Percentiles rank a stretch among this genome's conserved stretches.
Conservation (phyloP, 2,113 vertebrate species). For the Zapus hudsonius region DNA sequence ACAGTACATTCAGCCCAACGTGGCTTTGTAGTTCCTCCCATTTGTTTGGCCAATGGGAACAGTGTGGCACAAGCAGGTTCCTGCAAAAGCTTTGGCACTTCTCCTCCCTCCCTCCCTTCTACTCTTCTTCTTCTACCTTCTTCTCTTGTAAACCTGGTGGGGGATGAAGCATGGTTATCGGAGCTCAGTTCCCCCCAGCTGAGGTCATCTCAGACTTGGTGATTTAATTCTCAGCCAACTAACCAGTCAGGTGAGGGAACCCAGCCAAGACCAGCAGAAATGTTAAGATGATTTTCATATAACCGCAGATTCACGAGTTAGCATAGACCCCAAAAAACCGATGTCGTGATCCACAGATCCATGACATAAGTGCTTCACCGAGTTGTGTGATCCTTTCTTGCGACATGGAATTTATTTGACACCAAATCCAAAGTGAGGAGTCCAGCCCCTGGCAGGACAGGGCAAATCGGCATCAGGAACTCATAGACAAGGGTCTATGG, state of each 20-base stretch:
- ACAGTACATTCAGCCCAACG: not conserved
- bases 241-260: not conserved
- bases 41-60: not conserved
- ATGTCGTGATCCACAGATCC: not conserved
- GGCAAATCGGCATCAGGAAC: not conserved
- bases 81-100: not conserved
- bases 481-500: too few species aligned
- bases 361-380: not conserved
- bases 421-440: not conserved
- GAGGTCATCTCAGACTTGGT: not conserved
- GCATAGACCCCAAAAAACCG: not conserved
- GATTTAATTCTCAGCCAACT: not conserved
- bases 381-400: not conserved
- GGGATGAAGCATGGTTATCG: not conserved
- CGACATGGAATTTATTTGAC: not conserved
- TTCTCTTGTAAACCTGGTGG: not conserved
- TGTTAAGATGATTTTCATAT: not conserved
- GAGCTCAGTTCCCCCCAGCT: not conserved
- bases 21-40: not conserved
- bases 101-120: not conserved
- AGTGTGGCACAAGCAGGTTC: not conserved
- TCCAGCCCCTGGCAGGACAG: rapidly evolving
- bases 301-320: not conserved
- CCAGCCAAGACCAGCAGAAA: not conserved
- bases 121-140: not conserved